Conservation (phyloP, 2,888 invertebrate species). For the Ormia ochracea region DNA sequence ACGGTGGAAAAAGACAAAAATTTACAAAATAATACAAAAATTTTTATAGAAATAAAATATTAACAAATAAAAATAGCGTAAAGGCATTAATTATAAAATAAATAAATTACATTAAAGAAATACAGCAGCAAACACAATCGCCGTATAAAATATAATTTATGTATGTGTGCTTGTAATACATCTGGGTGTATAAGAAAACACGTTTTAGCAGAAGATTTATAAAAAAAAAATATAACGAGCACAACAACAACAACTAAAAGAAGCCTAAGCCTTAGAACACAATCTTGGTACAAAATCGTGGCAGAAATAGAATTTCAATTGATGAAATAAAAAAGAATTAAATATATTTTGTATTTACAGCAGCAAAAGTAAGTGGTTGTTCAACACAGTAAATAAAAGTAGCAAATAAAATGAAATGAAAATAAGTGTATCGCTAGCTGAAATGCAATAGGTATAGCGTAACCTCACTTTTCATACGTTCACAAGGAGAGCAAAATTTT, state of each 20-base stretch:
- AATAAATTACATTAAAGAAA: slow-evolving; percentile 7
- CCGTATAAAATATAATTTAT: no score
- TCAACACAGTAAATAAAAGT: background rate
- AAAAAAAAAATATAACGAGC: no score
- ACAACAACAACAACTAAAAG: background rate
- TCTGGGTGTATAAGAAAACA: slow-evolving; percentile 38
- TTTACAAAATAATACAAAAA: background rate
- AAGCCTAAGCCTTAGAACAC: slow-evolving; percentile 5
- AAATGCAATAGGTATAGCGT: no score
- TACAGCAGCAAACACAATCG: slow-evolving; percentile 26
- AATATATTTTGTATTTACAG: slow-evolving; percentile 2
- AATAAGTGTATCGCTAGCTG: no score
- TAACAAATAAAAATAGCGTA: background rate
- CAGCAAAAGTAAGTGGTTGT: slow-evolving; percentile 18
- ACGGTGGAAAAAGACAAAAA: slow-evolving; percentile 13
- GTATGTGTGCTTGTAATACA: no score
- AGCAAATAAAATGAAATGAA: background rate
- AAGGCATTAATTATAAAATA: slow-evolving; percentile 31
- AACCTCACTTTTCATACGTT: no score
- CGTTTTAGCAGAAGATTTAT: slow-evolving; percentile 43
- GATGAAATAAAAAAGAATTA: slow-evolving; percentile 1
- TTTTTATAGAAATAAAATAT: background rate
- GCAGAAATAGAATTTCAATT: background rate
- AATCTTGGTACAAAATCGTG: background rate
- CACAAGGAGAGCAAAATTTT: no score